A percentile compares a stretch with the other conserved stretches of the same genome.
Evolutionary conservation across 2,888 invertebrate genomes (phyloP).

Genomic region (Pammene fasciana): DNA sequence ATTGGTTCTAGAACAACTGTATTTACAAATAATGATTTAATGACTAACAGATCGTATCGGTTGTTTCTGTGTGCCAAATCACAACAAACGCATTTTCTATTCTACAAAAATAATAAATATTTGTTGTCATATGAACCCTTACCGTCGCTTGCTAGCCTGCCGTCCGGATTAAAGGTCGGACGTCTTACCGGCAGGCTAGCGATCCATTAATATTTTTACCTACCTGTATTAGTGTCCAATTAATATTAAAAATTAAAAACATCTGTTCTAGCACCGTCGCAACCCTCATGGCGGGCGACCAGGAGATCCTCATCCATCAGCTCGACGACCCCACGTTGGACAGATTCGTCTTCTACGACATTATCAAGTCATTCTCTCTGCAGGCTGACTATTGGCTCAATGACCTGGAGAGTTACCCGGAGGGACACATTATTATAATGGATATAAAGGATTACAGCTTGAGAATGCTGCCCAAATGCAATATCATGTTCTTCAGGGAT

Average conservation of each 20-base stretch:
- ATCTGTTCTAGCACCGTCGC: constrained; percentile 55
- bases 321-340: constrained; percentile 61
- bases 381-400: constrained; percentile 67
- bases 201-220: too few relatives aligned
- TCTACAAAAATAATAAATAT: too few relatives aligned
- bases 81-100: too few relatives aligned
- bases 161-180: too few relatives aligned
- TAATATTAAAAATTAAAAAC: neutral
- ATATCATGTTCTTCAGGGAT: constrained; percentile 69
- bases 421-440: constrained; percentile 66
- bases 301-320: constrained; percentile 66
- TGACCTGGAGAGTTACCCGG: constrained; percentile 52
- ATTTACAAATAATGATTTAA: too few relatives aligned
- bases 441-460: constrained; percentile 65
- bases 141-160: too few relatives aligned
- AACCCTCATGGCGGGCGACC: constrained; percentile 54
- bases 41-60: too few relatives aligned
- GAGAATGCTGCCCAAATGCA: constrained; percentile 63
- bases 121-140: too few relatives aligned
- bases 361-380: constrained; percentile 61
- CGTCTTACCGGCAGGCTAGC: too few relatives aligned
- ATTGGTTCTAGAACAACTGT: too few relatives aligned
- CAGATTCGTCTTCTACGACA: constrained; percentile 64
- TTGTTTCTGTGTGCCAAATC: too few relatives aligned
- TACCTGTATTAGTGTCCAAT: too few relatives aligned